Evolutionary conservation across 2,113 vertebrate species (phyloP).

Genomic region (Scytalopus superciliaris): DNA sequence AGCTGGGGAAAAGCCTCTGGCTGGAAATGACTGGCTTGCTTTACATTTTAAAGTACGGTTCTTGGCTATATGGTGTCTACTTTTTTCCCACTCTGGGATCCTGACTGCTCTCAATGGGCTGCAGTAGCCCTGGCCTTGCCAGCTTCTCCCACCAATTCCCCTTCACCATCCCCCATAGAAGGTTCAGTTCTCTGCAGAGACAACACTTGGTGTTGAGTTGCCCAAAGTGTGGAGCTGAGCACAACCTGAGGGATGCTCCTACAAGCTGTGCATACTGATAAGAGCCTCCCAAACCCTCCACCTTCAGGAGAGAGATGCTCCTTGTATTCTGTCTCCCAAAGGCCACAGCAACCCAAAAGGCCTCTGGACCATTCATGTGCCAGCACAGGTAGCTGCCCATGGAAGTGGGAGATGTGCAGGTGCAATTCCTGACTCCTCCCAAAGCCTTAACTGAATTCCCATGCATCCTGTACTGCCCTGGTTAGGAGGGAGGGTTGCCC

Average conservation of each 20-base stretch:
- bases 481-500: background rate
- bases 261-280: fast-evolving
- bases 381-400: background rate
- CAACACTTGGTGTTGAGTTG: background rate
- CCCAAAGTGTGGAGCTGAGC: fast-evolving
- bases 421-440: background rate
- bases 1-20: slow-evolving; percentile 57
- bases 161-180: background rate
- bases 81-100: background rate
- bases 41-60: slow-evolving; percentile 12
- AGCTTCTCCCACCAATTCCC: background rate
- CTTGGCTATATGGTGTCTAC: background rate
- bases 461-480: background rate
- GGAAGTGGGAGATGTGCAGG: background rate
- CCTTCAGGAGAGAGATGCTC: background rate
- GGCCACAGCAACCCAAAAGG: background rate
- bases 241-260: background rate
- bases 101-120: background rate
- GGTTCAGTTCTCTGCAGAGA: background rate
- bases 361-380: background rate
- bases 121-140: background rate
- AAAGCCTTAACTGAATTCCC: background rate
- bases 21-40: slow-evolving; percentile 25
- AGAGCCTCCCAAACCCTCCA: background rate
- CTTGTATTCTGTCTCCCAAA: background rate